Conservation (phyloP, 2,797 vertebrate genomes). For the Chaunax sp. region DNA sequence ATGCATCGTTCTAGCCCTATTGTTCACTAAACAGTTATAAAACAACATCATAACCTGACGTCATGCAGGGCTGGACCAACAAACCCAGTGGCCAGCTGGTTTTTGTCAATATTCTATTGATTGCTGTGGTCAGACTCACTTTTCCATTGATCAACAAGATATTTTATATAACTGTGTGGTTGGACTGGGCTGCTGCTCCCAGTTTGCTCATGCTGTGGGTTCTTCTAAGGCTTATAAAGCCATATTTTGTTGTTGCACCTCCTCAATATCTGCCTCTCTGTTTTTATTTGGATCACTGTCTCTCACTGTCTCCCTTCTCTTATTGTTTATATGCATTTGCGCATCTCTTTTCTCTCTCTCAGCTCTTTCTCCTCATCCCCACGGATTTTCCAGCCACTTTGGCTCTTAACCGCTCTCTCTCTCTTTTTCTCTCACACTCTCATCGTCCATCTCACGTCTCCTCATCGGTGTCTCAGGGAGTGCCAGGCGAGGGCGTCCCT, state of each 20-base stretch:
- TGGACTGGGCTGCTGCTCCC: constrained; percentile 32
- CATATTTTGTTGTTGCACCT: constrained; percentile 19
- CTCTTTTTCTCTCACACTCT: constrained; percentile 25
- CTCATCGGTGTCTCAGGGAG: constrained; percentile 61
- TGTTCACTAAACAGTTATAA: too few relatives aligned
- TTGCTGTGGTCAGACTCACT: constrained; percentile 36
- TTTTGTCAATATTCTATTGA: constrained; percentile 70
- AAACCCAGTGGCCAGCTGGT: constrained; percentile 35
- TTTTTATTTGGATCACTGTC: constrained; percentile 43
- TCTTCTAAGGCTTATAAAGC: constrained; percentile 17
- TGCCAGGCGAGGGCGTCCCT: constrained; percentile 75
- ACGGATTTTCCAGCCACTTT: constrained; percentile 53
- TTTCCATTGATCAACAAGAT: constrained; percentile 69
- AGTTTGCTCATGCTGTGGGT: constrained; percentile 17
- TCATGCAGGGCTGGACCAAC: constrained; percentile 3
- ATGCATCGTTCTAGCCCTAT: too few relatives aligned
- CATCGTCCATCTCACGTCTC: constrained; percentile 60
- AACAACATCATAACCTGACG: background rate
- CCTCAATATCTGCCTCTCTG: constrained; percentile 35
- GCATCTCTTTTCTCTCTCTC: constrained; percentile 4
- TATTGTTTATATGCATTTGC: constrained; percentile 30
- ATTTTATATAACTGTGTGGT: constrained; percentile 68
- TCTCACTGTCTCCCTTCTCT: constrained; percentile 42
- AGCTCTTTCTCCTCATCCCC: constrained; percentile 45
- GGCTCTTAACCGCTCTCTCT: constrained; percentile 48